phyloP scores from a whole-genome alignment of 1,140 invertebrate genomes.

The Ericerus pela region DNA sequence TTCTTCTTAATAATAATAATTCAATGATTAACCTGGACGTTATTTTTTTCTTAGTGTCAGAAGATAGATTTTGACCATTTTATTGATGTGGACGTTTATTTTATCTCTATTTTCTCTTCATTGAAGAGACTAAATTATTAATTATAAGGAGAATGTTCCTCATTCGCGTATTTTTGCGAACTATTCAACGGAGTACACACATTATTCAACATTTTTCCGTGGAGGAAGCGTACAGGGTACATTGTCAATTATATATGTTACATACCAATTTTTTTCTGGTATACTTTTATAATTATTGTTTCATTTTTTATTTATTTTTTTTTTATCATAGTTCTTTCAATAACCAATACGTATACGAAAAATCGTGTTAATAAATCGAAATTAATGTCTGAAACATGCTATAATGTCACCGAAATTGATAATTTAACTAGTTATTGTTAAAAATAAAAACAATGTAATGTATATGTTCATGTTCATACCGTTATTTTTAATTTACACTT shows the following conservation, averaged over 20 bases:
- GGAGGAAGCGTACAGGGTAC: neutral
- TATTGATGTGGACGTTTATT: neutral
- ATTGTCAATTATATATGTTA: conserved; percentile 6
- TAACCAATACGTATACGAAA: neutral
- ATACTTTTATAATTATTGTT: neutral
- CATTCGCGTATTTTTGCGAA: neutral
- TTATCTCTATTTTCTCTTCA: neutral
- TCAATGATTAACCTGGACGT: too few species aligned
- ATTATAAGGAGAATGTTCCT: neutral
- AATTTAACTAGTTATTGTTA: neutral
- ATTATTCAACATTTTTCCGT: neutral
- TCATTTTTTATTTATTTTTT: neutral
- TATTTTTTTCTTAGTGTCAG: too few species aligned
- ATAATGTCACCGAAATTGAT: neutral
- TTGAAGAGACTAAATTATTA: neutral
- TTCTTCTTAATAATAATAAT: too few species aligned
- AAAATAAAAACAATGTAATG: neutral
- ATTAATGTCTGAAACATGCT: neutral
- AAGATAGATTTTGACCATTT: too few species aligned
- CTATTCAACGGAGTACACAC: neutral
- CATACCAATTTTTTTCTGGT: neutral
- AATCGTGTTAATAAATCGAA: neutral
- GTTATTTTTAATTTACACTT: conserved; percentile 1
- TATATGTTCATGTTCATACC: conserved; percentile 9
- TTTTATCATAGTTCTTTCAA: neutral